Conservation (phyloP, 2,113 vertebrate species). For the Ictidomys tridecemlineatus region DNA sequence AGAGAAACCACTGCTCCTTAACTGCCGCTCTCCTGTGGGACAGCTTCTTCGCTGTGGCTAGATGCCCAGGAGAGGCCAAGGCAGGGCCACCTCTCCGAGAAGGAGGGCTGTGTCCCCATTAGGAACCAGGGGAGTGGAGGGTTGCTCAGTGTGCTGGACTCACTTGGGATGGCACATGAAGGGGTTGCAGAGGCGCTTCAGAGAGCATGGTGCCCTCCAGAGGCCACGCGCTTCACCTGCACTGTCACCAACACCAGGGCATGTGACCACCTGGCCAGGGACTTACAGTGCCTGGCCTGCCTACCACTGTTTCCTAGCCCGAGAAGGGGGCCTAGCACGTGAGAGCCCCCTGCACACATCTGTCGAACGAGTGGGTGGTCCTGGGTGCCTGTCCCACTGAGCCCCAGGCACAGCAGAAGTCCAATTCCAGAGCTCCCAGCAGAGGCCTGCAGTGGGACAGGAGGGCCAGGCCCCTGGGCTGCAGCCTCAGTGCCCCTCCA, state of each 20-base stretch:
- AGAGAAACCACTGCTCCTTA: background rate
- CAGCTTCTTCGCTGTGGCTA: background rate
- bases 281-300: fast-evolving
- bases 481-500: background rate
- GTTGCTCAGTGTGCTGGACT: background rate
- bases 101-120: background rate
- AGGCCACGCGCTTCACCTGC: background rate
- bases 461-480: too few relatives aligned
- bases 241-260: fast-evolving
- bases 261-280: fast-evolving
- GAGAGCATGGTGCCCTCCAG: fast-evolving
- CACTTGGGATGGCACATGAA: background rate
- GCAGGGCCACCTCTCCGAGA: background rate
- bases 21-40: background rate
- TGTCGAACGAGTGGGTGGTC: background rate
- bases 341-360: fast-evolving
- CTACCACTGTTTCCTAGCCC: fast-evolving
- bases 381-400: background rate
- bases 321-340: too few relatives aligned
- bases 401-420: background rate
- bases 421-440: background rate
- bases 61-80: background rate
- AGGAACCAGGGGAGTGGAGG: background rate
- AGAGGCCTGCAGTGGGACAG: background rate
- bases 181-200: background rate